A percentile compares a stretch with the other conserved stretches of the same genome.
phyloP scores from a whole-genome alignment of 2,888 invertebrate genomes.

The Drosophila neonasuta region DNA sequence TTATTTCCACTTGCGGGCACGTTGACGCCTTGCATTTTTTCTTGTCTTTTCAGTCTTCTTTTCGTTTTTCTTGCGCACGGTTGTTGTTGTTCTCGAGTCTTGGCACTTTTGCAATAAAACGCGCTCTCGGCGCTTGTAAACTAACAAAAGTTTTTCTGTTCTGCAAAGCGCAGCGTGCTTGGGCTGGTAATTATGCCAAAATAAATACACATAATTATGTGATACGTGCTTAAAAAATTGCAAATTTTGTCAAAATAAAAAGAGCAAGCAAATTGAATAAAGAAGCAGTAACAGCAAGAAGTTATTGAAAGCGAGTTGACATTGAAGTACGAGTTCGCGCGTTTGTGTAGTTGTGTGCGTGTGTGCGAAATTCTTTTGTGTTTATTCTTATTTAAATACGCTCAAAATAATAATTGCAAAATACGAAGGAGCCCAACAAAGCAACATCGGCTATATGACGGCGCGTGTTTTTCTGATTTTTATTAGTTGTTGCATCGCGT shows the following conservation, averaged over 20 bases:
- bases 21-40: conserved; percentile 35
- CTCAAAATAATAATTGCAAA: conserved; percentile 50
- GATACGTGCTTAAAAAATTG: conserved; percentile 40
- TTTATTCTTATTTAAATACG: conserved; percentile 49
- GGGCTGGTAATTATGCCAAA: conserved; percentile 53
- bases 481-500: conserved; percentile 57
- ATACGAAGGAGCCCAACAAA: conserved; percentile 17
- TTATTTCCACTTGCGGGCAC: neutral
- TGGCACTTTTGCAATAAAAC: conserved; percentile 56
- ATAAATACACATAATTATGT: conserved; percentile 38
- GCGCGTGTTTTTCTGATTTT: conserved; percentile 37
- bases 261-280: conserved; percentile 11
- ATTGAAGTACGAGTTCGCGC: conserved; percentile 57
- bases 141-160: conserved; percentile 48
- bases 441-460: conserved; percentile 27
- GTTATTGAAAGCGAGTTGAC: conserved; percentile 63
- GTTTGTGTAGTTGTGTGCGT: conserved; percentile 21
- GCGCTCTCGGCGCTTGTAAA: conserved; percentile 54
- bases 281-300: conserved; percentile 36
- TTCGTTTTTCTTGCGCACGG: conserved; percentile 54
- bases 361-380: conserved; percentile 70
- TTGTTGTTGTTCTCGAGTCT: conserved; percentile 43
- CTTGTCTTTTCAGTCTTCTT: conserved; percentile 50
- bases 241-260: conserved; percentile 14
- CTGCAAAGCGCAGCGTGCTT: conserved; percentile 59